Conservation (phyloP, 2,888 invertebrate species). For the Eupelmus urozonus region DNA sequence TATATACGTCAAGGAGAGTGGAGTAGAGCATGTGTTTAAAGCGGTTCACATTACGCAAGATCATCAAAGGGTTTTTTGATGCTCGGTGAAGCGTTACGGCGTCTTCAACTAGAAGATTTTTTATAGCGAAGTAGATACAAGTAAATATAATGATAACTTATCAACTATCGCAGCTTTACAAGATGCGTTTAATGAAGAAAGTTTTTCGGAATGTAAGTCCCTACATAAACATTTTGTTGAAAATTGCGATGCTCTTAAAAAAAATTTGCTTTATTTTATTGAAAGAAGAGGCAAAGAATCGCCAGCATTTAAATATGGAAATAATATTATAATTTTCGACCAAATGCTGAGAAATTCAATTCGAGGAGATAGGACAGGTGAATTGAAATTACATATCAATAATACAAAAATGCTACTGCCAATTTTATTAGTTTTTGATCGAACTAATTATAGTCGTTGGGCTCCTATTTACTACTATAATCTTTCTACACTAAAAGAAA, state of each 20-base stretch:
- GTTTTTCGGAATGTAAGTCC: slow-evolving; percentile 2
- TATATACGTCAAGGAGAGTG: slow-evolving; percentile 54
- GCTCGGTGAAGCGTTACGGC: slow-evolving; percentile 34
- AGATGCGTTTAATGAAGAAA: slow-evolving; percentile 18
- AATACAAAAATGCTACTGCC: slow-evolving; percentile 17
- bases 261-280: slow-evolving; percentile 5
- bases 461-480: slow-evolving; percentile 30
- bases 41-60: slow-evolving; percentile 42
- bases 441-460: slow-evolving; percentile 49
- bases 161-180: not conserved
- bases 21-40: slow-evolving; percentile 43
- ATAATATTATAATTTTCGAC: slow-evolving; percentile 47
- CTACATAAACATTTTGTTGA: not conserved
- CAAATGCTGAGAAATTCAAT: slow-evolving; percentile 37
- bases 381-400: slow-evolving; percentile 11
- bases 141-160: not conserved
- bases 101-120: slow-evolving; percentile 35
- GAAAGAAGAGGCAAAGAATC: slow-evolving; percentile 30
- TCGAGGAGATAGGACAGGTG: slow-evolving; percentile 48
- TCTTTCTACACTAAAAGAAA: slow-evolving; percentile 9
- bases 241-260: not conserved
- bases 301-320: slow-evolving; percentile 47
- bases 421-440: slow-evolving; percentile 38
- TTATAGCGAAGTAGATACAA: not conserved
- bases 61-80: slow-evolving; percentile 44